Evolutionary conservation across 2,888 invertebrate genomes (phyloP).

Genomic region (Lasioglossum figueresi): DNA sequence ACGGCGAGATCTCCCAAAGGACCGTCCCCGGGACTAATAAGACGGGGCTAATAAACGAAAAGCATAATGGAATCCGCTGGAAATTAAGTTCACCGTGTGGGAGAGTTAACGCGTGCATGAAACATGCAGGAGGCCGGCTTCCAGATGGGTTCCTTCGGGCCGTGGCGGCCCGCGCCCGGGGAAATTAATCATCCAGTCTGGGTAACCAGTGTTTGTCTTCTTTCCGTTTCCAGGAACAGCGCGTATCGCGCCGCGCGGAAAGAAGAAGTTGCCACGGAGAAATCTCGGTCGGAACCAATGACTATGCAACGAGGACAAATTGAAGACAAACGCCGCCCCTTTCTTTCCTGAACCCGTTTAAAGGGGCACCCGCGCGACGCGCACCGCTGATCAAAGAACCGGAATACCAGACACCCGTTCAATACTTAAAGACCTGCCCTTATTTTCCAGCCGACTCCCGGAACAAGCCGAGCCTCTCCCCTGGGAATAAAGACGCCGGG

Average conservation of each 20-base stretch:
- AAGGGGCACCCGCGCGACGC: neutral
- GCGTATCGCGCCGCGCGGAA: constrained; percentile 30
- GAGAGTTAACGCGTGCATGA: constrained; percentile 74
- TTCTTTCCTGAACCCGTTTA: neutral
- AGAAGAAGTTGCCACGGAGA: constrained; percentile 23
- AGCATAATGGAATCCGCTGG: constrained; percentile 72
- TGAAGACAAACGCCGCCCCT: constrained; percentile 47
- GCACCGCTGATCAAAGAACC: neutral
- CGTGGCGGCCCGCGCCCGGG: constrained; percentile 48
- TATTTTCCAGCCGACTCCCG: neutral
- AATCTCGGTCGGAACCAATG: constrained; percentile 44
- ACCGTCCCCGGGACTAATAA: constrained; percentile 43
- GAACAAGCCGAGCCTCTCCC: neutral
- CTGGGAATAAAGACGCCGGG: neutral
- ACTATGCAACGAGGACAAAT: constrained; percentile 54
- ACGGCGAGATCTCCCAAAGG: constrained; percentile 42
- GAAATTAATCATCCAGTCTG: constrained; percentile 73
- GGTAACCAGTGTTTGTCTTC: constrained; percentile 68
- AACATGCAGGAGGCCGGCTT: constrained; percentile 72
- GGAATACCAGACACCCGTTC: neutral
- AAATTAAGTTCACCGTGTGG: constrained; percentile 75
- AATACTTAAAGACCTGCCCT: neutral
- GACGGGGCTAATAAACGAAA: constrained; percentile 17
- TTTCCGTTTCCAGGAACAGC: constrained; percentile 46
- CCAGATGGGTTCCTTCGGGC: constrained; percentile 43